These are phyloP conservation scores for Eutrigla gurnardus DNA, from an alignment of 2,797 vertebrate species.

Conservation along the genomic window DNA sequence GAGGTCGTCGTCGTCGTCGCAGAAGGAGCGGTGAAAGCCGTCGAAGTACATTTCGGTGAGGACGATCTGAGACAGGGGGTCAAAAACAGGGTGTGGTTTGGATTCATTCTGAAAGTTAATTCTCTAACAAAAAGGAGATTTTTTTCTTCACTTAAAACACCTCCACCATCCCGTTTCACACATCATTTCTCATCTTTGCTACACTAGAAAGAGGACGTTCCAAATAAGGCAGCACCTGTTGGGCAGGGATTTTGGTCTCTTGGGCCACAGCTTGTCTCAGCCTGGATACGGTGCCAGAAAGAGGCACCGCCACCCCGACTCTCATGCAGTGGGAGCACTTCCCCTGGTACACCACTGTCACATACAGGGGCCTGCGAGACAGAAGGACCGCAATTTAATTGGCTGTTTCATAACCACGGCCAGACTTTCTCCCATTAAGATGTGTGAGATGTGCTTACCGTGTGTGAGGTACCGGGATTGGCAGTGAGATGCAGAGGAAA, in stretches of 20 bases:
- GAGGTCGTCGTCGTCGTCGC: slow-evolving; percentile 95
- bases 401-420: slow-evolving; percentile 49
- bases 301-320: slow-evolving; percentile 94
- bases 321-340: slow-evolving; percentile 98
- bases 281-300: slow-evolving; percentile 92
- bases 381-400: slow-evolving; percentile 42
- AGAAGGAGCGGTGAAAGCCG: slow-evolving; percentile 98
- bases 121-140: not conserved
- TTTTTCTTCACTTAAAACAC: not conserved
- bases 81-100: slow-evolving; percentile 5
- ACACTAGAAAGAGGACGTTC: not conserved
- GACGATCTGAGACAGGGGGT: slow-evolving; percentile 87
- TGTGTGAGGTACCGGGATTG: slow-evolving; percentile 92
- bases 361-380: slow-evolving; percentile 90
- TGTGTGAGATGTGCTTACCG: slow-evolving; percentile 58
- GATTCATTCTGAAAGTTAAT: not conserved
- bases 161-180: not conserved
- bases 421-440: not conserved
- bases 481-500: slow-evolving; percentile 98
- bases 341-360: slow-evolving; percentile 97
- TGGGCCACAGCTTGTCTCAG: slow-evolving; percentile 93
- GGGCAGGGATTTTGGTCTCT: slow-evolving; percentile 96
- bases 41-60: slow-evolving; percentile 99
- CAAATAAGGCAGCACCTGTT: slow-evolving; percentile 86
- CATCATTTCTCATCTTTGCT: not conserved